Evolutionary conservation across 2,797 vertebrate species (phyloP), one percentile per base, ranked within the genome.

Genomic region (Pseudochirops corinnae): DNA sequence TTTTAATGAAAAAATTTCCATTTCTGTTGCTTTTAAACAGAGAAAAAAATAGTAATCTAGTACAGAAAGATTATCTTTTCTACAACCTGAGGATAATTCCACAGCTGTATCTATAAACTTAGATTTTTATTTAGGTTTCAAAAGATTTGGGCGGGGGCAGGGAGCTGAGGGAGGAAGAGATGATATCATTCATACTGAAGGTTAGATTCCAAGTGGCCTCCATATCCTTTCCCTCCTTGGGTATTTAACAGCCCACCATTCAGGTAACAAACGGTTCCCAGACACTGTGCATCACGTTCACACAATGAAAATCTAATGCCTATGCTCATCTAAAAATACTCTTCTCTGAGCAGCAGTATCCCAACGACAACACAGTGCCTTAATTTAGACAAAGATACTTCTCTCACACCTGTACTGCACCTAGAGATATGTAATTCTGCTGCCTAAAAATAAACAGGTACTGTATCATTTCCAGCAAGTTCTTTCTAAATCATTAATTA

Each of bases 361-460:
- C 55, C 62, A n/a, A 39, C 29, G 46, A 82, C 62, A 31, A 67
- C 91, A 56, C 0, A 11, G 46, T 0, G 2, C 21, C 52, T 55
- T 74, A 53, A 91, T 91, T 92, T n/a, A 93, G 56, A 56, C 46
- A 31, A 57, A 93, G 58, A 87, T 5, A 1, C 56, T 13, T 46
- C 46, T 55, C 90, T 57, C 62, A 82, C 60, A 94, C 95, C 92
- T 97, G 87, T 60, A n/a, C 33, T 1, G 93, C 92, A 93, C 94
- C 96, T 96, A 91, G 55, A 93, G 74, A 87, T 96, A 94, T n/a
- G 9, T 33, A 95, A 94, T 92, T 95, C 97, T 56, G 93, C 60
- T 94, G 95, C 92, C 96, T 96, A 97, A 96, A 96, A 96, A 95
- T 96, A 97, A 96, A 93, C 46, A 92, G 0, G 29, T 55, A 87